Conservation (phyloP, 92 coral and sea anemone species). For the Heliopora coerulea region DNA sequence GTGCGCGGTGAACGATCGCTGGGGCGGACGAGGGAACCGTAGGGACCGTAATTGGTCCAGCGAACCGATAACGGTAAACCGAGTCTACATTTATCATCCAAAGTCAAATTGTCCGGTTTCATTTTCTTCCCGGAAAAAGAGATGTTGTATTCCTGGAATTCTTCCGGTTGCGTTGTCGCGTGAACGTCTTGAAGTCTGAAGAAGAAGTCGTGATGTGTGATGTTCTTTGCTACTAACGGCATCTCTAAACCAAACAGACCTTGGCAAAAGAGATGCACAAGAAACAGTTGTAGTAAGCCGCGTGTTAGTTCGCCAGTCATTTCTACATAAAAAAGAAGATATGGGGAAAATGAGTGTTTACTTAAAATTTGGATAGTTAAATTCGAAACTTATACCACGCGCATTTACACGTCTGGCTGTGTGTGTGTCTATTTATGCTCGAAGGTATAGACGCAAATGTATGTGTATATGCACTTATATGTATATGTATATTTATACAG, state of each 20-base stretch:
- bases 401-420: too few relatives aligned
- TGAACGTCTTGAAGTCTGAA: constrained; percentile 11
- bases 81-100: constrained; percentile 75
- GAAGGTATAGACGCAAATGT: too few relatives aligned
- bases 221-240: constrained; percentile 12
- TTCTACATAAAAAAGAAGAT: neutral
- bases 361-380: too few relatives aligned
- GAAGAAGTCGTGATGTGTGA: constrained; percentile 11
- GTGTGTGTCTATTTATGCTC: too few relatives aligned
- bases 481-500: too few relatives aligned
- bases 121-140: constrained; percentile 5
- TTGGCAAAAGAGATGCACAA: neutral
- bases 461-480: too few relatives aligned
- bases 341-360: too few relatives aligned
- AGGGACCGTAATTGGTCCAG: constrained; percentile 97
- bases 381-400: too few relatives aligned
- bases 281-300: neutral
- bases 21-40: constrained; percentile 44
- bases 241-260: constrained; percentile 1
- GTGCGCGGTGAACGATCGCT: constrained; percentile 34
- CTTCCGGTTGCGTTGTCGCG: constrained; percentile 5
- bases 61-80: constrained; percentile 84
- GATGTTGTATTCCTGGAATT: neutral
- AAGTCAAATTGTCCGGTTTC: constrained; percentile 10
- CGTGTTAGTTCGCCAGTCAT: constrained; percentile 13